Evolutionary conservation across 2,888 invertebrate genomes (phyloP).

Genomic region (Julus scandinavius): DNA sequence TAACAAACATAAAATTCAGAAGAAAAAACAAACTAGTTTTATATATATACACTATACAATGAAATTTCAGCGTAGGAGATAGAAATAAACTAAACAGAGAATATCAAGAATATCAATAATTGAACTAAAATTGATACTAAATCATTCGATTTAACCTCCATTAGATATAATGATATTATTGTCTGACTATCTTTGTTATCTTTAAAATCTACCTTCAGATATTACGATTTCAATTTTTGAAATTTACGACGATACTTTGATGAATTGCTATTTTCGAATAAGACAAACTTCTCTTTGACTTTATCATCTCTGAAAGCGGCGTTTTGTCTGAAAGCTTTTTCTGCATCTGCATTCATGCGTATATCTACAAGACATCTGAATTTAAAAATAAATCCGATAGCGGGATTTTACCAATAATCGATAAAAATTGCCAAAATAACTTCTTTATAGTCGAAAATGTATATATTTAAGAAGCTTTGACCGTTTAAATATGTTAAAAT

Average conservation of each 20-base stretch:
- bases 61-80: neutral
- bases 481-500: too few species aligned
- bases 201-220: neutral
- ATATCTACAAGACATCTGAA: neutral
- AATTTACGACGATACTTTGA: neutral
- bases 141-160: neutral
- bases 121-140: neutral
- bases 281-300: neutral
- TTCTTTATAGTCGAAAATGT: too few species aligned
- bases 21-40: neutral
- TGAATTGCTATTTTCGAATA: neutral
- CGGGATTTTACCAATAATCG: neutral
- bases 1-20: neutral
- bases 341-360: neutral
- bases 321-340: neutral
- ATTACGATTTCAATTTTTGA: neutral
- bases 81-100: neutral
- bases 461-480: too few species aligned
- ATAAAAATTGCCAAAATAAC: too few species aligned
- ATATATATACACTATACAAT: neutral
- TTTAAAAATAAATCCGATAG: neutral
- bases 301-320: neutral
- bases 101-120: neutral
- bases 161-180: slow-evolving; percentile 22
- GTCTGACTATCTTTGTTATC: neutral